Base-by-base conservation (phyloP, 2,888 invertebrate species). In the Melieria omissa region DNA sequence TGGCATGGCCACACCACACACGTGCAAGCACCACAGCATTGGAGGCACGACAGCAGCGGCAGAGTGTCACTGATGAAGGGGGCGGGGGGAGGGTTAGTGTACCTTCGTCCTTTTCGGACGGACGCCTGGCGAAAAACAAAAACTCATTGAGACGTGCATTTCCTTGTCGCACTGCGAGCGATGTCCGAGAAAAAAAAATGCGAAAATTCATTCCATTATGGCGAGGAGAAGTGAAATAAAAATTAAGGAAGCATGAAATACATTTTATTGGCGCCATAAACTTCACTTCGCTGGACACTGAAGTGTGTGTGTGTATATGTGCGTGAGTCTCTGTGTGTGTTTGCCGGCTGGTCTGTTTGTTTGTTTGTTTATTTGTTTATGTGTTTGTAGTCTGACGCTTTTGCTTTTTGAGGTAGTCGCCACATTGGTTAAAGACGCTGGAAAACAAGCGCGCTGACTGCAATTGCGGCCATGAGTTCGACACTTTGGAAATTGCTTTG, bases 201-300 rank as follows among this genome's bases (percentile, higher is more conserved):
- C 67, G 42, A 62, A 76, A 74, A 72, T 76, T 74, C 77, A 77
- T 77, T 78, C 75, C 75, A 79, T 78, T 77, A 77, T 73, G 74
- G 70, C 49, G 57, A 41, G 70, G 57, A 42, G 60, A 61, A 68
- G 65, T 75, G 71, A 75, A 83, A 85, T 86, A 85, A 85, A 85
- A 85, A 85, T 86, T 85, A 86, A 86, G 85, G 85, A 86, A 85
- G 83, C 86, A 85, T 85, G 85, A 85, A 85, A 85, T 85, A 85
- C 86, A 85, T 84, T 86, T 85, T 85, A 85, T 86, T 85, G 84
- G 82, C 82, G 80, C 82, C 83, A 84, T 84, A 84, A 84, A 84
- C 84, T 83, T 80, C 81, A 83, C 84, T 85, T 83, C 78, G 81
- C 80, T 84, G 84, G 84, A 83, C 84, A 85, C 79, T 82, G 81